phyloP scores from a whole-genome alignment of 2,888 invertebrate species.

The Drosophila subsilvestris region DNA sequence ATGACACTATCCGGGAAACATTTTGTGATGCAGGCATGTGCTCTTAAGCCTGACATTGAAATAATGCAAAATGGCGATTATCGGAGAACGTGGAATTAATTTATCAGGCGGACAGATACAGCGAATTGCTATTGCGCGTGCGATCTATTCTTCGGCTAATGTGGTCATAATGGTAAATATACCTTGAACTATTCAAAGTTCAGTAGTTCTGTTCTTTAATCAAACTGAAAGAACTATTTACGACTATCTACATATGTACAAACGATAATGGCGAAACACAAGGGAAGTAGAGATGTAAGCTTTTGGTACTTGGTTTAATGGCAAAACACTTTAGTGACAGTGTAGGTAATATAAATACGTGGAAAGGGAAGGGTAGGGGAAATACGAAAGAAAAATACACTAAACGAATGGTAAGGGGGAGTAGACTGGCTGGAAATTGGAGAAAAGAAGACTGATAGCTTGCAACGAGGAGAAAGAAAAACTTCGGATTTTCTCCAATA shows the following conservation, averaged over 20 bases:
- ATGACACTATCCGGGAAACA: constrained; percentile 90
- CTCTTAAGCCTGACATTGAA: constrained; percentile 90
- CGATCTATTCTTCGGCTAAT: constrained; percentile 90
- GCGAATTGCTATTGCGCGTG: constrained; percentile 91
- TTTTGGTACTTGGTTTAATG: constrained; percentile 48
- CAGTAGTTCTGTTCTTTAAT: too few species aligned
- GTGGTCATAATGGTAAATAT: constrained; percentile 88
- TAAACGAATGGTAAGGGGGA: too few species aligned
- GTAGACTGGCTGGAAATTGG: too few species aligned
- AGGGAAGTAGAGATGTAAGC: not conserved
- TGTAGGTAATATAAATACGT: too few species aligned
- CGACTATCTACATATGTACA: too few species aligned
- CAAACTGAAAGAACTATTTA: not conserved
- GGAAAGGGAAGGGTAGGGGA: too few species aligned
- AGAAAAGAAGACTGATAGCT: too few species aligned
- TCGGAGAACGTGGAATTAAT: constrained; percentile 91
- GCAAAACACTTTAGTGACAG: constrained; percentile 53
- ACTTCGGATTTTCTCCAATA: too few species aligned
- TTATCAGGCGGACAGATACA: constrained; percentile 93
- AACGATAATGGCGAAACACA: not conserved
- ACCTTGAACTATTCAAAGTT: not conserved
- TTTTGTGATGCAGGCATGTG: constrained; percentile 89
- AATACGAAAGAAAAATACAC: too few species aligned
- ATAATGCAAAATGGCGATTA: constrained; percentile 90
- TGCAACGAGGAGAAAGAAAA: too few species aligned